A percentile compares a stretch with the other conserved stretches of the same genome.
phyloP scores from a whole-genome alignment of 2,888 invertebrate species.

The Sarcophaga carnaria region DNA sequence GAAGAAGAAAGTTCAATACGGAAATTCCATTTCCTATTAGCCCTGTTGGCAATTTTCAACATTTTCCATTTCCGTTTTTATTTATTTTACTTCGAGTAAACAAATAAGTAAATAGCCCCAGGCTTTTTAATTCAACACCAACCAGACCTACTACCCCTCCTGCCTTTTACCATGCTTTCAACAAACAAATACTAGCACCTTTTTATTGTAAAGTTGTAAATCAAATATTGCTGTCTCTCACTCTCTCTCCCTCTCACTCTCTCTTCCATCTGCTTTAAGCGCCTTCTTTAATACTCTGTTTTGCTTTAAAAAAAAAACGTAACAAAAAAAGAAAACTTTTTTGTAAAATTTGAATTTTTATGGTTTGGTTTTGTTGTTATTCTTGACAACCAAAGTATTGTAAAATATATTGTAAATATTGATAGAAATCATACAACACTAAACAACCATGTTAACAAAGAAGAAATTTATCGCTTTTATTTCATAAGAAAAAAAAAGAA shows the following conservation, averaged over 20 bases:
- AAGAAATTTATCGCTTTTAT: background rate
- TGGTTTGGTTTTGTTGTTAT: constrained; percentile 20
- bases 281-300: background rate
- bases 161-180: background rate
- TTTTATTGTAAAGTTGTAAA: background rate
- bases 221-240: background rate
- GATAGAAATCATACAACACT: background rate
- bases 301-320: background rate
- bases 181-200: background rate
- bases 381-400: background rate
- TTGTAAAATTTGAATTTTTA: constrained; percentile 40
- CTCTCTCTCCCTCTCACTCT: background rate
- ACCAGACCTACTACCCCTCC: background rate
- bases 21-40: constrained; percentile 67
- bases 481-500: too few species aligned
- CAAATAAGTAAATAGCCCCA: constrained; percentile 43
- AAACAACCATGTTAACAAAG: constrained; percentile 1
- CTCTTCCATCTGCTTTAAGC: background rate
- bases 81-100: constrained; percentile 24
- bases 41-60: constrained; percentile 61
- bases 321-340: constrained; percentile 10
- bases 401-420: too few species aligned
- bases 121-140: constrained; percentile 1
- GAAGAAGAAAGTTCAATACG: constrained; percentile 53
- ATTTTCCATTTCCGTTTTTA: constrained; percentile 63